Conservation (phyloP, 1,140 invertebrate genomes). For the Drosophila nannoptera region DNA sequence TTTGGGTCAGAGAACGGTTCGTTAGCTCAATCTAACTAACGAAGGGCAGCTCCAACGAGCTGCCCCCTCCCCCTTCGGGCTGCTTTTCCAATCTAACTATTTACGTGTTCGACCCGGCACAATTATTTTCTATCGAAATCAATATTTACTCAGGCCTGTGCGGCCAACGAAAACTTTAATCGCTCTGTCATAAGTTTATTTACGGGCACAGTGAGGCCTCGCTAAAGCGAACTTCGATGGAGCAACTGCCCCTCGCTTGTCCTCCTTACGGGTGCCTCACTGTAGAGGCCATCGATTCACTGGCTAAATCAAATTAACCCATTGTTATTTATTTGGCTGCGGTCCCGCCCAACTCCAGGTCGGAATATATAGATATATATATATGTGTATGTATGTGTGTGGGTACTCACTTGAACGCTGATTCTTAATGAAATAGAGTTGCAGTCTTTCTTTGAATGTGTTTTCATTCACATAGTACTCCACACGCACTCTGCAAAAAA, state of each 20-base stretch:
- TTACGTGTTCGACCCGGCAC: constrained; percentile 48
- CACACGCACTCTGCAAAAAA: constrained; percentile 92
- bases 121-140: constrained; percentile 69
- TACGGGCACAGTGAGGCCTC: constrained; percentile 30
- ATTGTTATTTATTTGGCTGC: too few relatives aligned
- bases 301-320: too few relatives aligned
- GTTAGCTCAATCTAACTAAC: too few relatives aligned
- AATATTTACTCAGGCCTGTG: constrained; percentile 65
- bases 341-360: too few relatives aligned
- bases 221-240: too few relatives aligned
- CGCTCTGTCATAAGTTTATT: constrained; percentile 21
- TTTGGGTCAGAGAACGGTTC: constrained; percentile 54
- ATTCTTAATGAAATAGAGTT: constrained; percentile 99
- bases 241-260: too few relatives aligned
- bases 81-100: constrained; percentile 26
- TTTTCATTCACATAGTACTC: constrained; percentile 99
- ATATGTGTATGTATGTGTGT: too few relatives aligned
- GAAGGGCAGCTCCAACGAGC: neutral
- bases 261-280: too few relatives aligned
- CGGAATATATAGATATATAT: too few relatives aligned
- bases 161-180: constrained; percentile 36
- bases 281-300: too few relatives aligned
- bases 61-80: neutral
- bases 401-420: constrained; percentile 99
- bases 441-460: constrained; percentile 97